These are phyloP conservation scores for Scophthalmus maximus DNA, from an alignment of 2,113 vertebrate species.

Conservation along the genomic window DNA sequence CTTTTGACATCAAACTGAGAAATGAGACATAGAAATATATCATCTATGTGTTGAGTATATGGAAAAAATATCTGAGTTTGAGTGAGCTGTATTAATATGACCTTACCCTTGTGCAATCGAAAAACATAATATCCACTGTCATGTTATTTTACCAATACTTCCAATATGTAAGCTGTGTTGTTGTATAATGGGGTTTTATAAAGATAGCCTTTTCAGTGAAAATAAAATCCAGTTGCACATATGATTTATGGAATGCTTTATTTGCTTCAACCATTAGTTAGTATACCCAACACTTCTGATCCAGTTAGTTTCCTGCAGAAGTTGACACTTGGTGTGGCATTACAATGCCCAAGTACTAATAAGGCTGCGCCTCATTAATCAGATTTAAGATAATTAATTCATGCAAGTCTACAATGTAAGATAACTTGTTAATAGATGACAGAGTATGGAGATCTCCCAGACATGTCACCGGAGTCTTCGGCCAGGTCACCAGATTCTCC, in stretches of 20 bases:
- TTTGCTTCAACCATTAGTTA: slow-evolving; percentile 2
- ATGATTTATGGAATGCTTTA: slow-evolving; percentile 29
- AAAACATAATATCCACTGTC: not conserved
- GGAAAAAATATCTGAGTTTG: not conserved
- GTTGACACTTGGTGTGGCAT: no score
- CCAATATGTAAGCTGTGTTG: slow-evolving; percentile 29
- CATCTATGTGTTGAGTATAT: not conserved
- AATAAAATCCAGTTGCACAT: slow-evolving; percentile 62
- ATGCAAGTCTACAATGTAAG: not conserved
- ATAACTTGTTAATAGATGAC: not conserved
- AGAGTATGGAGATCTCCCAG: not conserved
- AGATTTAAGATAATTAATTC: not conserved
- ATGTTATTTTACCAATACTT: slow-evolving; percentile 8
- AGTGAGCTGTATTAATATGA: not conserved
- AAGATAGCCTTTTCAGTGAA: slow-evolving; percentile 28
- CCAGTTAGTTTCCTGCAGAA: no score
- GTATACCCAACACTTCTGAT: not conserved
- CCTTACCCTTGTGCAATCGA: not conserved
- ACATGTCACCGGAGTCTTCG: not conserved
- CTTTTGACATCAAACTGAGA: fast-evolving
- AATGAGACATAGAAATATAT: not conserved
- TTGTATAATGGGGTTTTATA: slow-evolving; percentile 26
- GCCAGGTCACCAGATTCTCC: not conserved
- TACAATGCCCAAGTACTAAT: no score
- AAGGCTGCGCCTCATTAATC: not conserved